Base-by-base conservation (phyloP, 2,797 vertebrate genomes). In the Steatocranus sp. region DNA sequence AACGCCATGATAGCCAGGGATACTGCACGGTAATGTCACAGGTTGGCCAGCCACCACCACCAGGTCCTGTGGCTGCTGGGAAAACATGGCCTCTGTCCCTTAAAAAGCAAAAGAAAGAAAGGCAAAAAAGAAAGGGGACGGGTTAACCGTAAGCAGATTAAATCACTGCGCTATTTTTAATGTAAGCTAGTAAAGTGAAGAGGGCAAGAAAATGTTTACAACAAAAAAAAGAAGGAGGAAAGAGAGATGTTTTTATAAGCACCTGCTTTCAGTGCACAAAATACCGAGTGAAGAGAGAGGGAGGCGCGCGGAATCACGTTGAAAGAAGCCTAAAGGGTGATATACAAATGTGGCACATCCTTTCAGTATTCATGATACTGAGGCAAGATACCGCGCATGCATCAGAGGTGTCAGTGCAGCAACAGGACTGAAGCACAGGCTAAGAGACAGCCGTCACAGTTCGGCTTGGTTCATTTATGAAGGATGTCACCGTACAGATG, bases 11-110 rank as follows among this genome's bases (percentile, higher is more conserved):
- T 99, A 99, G 56, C 97, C 97, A 0, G 98, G 97, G 87, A 99
- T 98, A 51, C 98, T 97, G 5, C 98, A 99, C 1, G 97, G 97
- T 86, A 99, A 95, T 0, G 98, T 99, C 90, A 98, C 98, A 0
- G 97, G 97, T 94, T 99, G 97, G 25, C 98, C 98, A 0, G 98
- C 98, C 18, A 99, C 97, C 91, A 98, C 98, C 76, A 99, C 98
- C 93, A 99, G 96, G 95, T 99, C 98, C 93, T 99, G 97, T 11
- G 98, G 98, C 92, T 99, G 98, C 94, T 98, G 98, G n/a, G 97
- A 97, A 94, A 99, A 99, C 93, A 97, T 97, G 51, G 97, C 97
- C 1, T 95, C 94, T 53, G 93, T 96, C 27, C 97, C 98, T 99
- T 75, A 34, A 82, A 78, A 75, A 75, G 15, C 78, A 79, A 75